These are phyloP conservation scores for Luidia sarsii DNA, from an alignment of 53 echinoderm and acorn worm genomes.

Conservation along the genomic window DNA sequence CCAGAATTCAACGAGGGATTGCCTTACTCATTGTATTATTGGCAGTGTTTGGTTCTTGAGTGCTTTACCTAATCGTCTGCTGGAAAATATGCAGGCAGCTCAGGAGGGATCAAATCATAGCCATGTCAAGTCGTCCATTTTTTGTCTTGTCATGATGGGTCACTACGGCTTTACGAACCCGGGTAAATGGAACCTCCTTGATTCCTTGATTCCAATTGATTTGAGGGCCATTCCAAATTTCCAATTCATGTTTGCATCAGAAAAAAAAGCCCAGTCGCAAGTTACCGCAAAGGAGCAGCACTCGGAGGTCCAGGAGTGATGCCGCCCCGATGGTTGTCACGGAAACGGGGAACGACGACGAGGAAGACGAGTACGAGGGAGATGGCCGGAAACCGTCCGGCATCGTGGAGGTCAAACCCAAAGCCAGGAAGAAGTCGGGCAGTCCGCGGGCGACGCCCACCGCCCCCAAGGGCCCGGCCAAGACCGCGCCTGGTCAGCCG, in stretches of 20 bases:
- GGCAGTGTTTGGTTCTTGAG: background rate
- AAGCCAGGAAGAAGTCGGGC: background rate
- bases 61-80: background rate
- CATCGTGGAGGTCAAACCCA: background rate
- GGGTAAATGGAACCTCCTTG: no score
- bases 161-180: no score
- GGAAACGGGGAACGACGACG: constrained; percentile 2
- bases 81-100: background rate
- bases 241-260: no score
- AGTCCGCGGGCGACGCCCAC: background rate
- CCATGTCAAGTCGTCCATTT: no score
- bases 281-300: constrained; percentile 24
- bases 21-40: background rate
- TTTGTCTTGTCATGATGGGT: no score
- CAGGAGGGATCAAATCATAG: background rate
- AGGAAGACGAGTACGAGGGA: no score
- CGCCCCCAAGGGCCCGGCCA: background rate
- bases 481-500: no score
- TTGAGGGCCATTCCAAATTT: no score
- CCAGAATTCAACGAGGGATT: no score
- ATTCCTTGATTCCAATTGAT: no score
- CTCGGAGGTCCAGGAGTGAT: constrained; percentile 5
- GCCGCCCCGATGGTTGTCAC: background rate
- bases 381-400: no score
- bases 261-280: constrained; percentile 25